phyloP scores from a whole-genome alignment of 2,113 vertebrate species.

The Callithrix jacchus region DNA sequence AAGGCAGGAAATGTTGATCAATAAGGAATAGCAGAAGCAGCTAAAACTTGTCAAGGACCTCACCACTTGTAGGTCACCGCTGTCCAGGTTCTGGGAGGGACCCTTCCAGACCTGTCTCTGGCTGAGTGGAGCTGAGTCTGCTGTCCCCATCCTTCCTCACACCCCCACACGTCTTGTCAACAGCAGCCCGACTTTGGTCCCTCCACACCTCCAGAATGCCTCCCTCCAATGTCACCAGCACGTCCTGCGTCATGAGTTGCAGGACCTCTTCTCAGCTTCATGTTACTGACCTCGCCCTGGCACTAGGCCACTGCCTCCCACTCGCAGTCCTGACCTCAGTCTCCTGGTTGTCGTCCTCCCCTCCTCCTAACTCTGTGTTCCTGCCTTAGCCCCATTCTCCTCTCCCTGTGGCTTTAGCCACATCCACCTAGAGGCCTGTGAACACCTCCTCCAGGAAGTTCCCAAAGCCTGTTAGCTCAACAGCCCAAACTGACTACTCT shows the following conservation, averaged over 20 bases:
- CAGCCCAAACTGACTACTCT: background rate
- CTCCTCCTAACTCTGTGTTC: background rate
- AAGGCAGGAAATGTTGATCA: background rate
- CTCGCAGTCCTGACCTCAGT: background rate
- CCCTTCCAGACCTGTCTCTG: background rate
- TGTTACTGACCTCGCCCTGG: background rate
- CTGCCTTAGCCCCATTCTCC: background rate
- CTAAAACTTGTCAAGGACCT: background rate
- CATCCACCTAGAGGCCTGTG: fast-evolving
- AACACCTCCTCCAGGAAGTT: background rate
- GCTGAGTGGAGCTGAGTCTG: background rate
- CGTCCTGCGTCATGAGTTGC: background rate
- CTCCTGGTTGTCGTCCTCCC: background rate
- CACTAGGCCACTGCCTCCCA: background rate
- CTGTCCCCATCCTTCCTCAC: background rate
- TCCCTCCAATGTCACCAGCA: background rate
- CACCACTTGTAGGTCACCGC: background rate
- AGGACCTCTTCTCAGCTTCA: background rate
- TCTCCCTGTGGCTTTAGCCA: background rate
- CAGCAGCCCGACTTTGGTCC: background rate
- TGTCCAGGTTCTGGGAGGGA: background rate
- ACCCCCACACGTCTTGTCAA: background rate
- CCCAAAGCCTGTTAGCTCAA: background rate
- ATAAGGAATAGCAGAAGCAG: background rate
- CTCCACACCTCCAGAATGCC: fast-evolving